Evolutionary conservation across 2,113 vertebrate species (phyloP).

Genomic region (Aptenodytes forsteri): DNA sequence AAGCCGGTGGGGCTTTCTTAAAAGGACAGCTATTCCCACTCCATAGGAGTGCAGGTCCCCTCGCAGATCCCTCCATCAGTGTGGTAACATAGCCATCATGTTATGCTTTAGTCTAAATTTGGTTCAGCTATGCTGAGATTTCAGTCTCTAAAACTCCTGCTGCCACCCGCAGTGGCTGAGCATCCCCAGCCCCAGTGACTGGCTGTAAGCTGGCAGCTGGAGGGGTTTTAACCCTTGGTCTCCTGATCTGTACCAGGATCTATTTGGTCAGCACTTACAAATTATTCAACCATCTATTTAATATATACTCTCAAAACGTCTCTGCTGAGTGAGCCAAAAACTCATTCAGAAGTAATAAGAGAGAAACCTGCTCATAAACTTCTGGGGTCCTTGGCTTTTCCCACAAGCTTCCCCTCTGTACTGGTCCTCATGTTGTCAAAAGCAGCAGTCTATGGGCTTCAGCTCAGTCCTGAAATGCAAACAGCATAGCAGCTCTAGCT

Average conservation of each 20-base stretch:
- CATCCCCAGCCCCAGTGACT: not conserved
- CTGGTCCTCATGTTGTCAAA: not conserved
- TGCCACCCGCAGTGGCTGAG: not conserved
- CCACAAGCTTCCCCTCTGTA: not conserved
- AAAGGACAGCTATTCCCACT: not conserved
- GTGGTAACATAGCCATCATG: not conserved
- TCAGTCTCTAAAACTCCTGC: not conserved
- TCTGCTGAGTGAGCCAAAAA: not conserved
- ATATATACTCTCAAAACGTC: not conserved
- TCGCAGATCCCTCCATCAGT: rapidly evolving
- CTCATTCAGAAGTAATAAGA: not conserved
- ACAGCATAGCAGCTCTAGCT: not conserved
- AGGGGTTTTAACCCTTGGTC: not conserved
- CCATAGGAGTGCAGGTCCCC: not conserved
- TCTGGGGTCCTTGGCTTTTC: not conserved
- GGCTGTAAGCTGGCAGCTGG: not conserved
- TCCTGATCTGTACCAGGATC: not conserved
- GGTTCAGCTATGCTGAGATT: not conserved
- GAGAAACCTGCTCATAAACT: not conserved
- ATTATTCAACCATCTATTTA: not conserved
- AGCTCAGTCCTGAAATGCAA: not conserved
- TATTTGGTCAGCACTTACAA: not conserved
- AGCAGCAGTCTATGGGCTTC: not conserved
- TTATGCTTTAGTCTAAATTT: not conserved
- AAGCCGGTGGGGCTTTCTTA: not conserved